Evolutionary conservation across 2,888 invertebrate genomes (phyloP).

Genomic region (Hypomecis punctinalis): DNA sequence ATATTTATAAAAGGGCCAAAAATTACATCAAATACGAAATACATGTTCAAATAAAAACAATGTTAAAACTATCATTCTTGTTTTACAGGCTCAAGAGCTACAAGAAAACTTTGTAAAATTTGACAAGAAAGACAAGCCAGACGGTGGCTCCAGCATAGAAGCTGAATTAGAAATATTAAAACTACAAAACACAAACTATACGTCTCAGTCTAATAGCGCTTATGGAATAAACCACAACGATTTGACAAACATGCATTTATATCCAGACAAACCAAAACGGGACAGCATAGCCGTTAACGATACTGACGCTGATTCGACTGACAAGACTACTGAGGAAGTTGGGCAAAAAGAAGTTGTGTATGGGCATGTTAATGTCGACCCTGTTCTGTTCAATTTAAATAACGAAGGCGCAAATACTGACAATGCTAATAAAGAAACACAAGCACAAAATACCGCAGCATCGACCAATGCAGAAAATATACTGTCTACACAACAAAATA

Average conservation of each 20-base stretch:
- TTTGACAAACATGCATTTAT: conserved; percentile 62
- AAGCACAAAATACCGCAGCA: conserved; percentile 45
- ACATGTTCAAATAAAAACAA: neutral
- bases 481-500: conserved; percentile 16
- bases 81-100: conserved; percentile 69
- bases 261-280: conserved; percentile 77
- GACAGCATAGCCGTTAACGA: conserved; percentile 68
- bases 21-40: neutral
- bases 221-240: conserved; percentile 59
- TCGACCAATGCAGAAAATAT: conserved; percentile 37
- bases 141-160: conserved; percentile 68
- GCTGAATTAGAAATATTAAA: conserved; percentile 78
- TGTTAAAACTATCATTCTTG: conserved; percentile 30
- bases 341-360: conserved; percentile 79
- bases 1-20: too few species aligned
- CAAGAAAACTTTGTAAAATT: conserved; percentile 62
- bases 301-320: conserved; percentile 55
- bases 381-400: conserved; percentile 58
- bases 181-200: conserved; percentile 66
- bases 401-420: conserved; percentile 54
- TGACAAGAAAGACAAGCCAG: conserved; percentile 71
- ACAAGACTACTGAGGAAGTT: conserved; percentile 58
- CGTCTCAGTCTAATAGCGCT: conserved; percentile 52
- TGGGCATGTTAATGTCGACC: conserved; percentile 78
- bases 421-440: conserved; percentile 42